Percentiles rank a stretch among this genome's conserved stretches.
Evolutionary conservation across 2,797 vertebrate species (phyloP).

Genomic region (Siniperca obscura): DNA sequence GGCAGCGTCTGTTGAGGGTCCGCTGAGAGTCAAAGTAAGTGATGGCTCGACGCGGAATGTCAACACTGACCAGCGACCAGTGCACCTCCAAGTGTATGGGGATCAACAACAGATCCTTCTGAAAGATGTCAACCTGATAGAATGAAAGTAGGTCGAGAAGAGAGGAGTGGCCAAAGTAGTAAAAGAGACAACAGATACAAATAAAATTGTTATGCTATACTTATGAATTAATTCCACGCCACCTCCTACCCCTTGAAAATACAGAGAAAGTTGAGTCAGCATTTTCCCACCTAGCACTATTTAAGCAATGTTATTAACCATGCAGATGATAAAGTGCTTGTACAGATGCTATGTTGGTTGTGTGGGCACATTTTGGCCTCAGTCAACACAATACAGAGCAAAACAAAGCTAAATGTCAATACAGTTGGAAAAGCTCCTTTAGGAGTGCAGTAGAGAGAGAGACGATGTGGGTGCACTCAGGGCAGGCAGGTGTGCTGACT

Average conservation of each 20-base stretch:
- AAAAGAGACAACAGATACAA: not conserved
- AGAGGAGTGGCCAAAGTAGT: not conserved
- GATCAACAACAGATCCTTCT: conserved; percentile 93
- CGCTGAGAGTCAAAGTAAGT: conserved; percentile 96
- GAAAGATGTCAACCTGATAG: conserved; percentile 93
- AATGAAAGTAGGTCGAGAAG: not conserved
- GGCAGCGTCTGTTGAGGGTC: conserved; percentile 94
- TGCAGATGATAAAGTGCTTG: not conserved
- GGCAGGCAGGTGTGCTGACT: no score
- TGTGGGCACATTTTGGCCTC: not conserved
- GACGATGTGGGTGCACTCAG: no score
- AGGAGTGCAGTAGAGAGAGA: no score
- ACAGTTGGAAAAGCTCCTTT: not conserved
- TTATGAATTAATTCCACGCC: no score
- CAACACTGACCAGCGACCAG: conserved; percentile 94
- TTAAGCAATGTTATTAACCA: not conserved
- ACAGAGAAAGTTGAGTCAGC: not conserved
- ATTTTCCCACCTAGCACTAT: not conserved
- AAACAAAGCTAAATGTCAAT: not conserved
- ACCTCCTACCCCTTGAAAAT: not conserved
- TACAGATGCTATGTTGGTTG: not conserved
- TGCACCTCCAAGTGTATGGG: conserved; percentile 96
- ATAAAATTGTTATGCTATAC: not conserved
- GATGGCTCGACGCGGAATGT: conserved; percentile 89
- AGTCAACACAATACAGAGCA: not conserved